Base-by-base conservation (phyloP, 2,113 vertebrate species). In the Forbesichthys papilliferus region DNA sequence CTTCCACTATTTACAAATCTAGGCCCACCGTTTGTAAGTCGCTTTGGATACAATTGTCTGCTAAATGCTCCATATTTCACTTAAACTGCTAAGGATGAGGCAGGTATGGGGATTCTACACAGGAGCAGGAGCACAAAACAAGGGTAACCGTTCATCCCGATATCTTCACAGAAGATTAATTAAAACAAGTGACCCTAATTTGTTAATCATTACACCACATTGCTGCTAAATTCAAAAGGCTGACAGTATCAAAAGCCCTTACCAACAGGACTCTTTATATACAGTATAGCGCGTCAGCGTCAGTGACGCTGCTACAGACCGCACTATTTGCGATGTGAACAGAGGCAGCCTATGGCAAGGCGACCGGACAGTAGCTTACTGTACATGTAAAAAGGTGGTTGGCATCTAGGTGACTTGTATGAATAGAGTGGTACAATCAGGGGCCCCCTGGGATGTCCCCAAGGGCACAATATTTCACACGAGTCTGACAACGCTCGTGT, bases 241-340 rank as follows among this genome's bases (percentile, higher is more conserved):
- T 11, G 9, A 57, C 34, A 55, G 48, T n/a, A 53, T 46, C 33
- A 63, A 46, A 66, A 11, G 5, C 57, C 75, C 64, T 13, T 1
- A 53, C 71, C 75, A 84, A 36, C 71, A 67, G 18, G 49, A 36
- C 14, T 56, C 11, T 75, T 66, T 69, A 82, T 62, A 84, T 82
- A 86, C 83, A 82, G 79, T 82, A 86, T 84, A 82, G 79, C 74
- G 48, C 11, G 36, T 47, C 55, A 27, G 16, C 16, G 16, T 16
- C 16, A 16, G 16, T 84, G 81, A 85, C 47, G 52, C 80, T 51
- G 58, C 53, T 14, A 20, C 48, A 46, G 71, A 75, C 74, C 58
- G 36, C 65, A 74, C 57, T 56, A 51, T 64, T 69, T 65, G 65
- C 54, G 18, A 80, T 71, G 73, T 13, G 34, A 49, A 20, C 3